These are phyloP conservation scores for Caenorhabditis parvicauda DNA, from an alignment of 2,888 invertebrate genomes.

Conservation along the genomic window DNA sequence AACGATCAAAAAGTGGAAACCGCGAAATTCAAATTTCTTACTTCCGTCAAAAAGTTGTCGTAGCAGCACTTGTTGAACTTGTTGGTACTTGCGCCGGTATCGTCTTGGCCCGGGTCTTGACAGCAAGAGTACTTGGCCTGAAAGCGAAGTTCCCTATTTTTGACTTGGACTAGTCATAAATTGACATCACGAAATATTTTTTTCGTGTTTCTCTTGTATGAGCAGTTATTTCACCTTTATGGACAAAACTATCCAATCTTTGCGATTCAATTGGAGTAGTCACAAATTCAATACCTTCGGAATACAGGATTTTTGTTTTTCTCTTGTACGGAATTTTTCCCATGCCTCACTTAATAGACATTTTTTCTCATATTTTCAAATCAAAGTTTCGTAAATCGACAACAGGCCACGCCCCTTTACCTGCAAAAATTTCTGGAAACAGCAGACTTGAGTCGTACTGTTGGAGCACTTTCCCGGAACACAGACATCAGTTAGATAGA, in stretches of 20 bases:
- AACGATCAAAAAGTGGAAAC: not conserved
- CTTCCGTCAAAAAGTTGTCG: conserved; percentile 48
- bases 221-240: not conserved
- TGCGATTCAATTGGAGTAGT: too few relatives aligned
- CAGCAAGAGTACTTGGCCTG: conserved; percentile 56
- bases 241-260: too few relatives aligned
- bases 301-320: too few relatives aligned
- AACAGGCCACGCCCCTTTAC: conserved; percentile 16
- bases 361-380: too few relatives aligned
- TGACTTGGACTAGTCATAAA: not conserved
- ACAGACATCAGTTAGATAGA: conserved; percentile 60
- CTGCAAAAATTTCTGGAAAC: conserved; percentile 62
- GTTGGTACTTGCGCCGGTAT: conserved; percentile 41
- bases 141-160: conserved; percentile 6
- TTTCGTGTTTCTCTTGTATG: not conserved
- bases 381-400: too few relatives aligned
- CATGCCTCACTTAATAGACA: too few relatives aligned
- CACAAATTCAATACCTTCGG: too few relatives aligned
- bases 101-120: conserved; percentile 43
- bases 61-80: conserved; percentile 59
- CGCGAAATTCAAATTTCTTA: too few relatives aligned
- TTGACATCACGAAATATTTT: not conserved
- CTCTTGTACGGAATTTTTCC: too few relatives aligned
- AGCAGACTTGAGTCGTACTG: conserved; percentile 56
- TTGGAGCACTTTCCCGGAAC: conserved; percentile 58